phyloP scores from a whole-genome alignment of 2,888 invertebrate genomes.

The Aphodius sticticus region DNA sequence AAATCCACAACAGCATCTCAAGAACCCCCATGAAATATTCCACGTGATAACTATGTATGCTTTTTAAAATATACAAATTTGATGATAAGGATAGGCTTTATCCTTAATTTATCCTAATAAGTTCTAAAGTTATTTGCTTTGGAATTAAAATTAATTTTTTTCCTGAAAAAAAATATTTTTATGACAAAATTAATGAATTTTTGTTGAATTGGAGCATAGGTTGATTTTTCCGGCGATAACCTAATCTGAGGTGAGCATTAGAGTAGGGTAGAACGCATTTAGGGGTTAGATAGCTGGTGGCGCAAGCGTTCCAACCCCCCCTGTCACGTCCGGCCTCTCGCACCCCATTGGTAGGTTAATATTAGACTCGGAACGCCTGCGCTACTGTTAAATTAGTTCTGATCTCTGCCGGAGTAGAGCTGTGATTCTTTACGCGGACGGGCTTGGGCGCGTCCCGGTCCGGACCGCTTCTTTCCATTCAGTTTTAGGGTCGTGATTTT shows the following conservation, averaged over 20 bases:
- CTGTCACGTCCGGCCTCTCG: conserved; percentile 39
- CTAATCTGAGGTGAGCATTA: conserved; percentile 57
- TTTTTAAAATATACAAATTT: too few relatives aligned
- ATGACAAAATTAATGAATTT: neutral
- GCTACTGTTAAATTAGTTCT: conserved; percentile 38
- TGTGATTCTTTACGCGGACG: conserved; percentile 17
- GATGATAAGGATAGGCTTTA: too few relatives aligned
- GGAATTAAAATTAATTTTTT: too few relatives aligned
- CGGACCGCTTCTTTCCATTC: neutral
- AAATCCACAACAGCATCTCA: too few relatives aligned
- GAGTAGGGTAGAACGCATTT: conserved; percentile 58
- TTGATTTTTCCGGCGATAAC: conserved; percentile 55
- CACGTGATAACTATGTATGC: too few relatives aligned
- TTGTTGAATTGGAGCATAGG: neutral
- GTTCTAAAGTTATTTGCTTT: too few relatives aligned
- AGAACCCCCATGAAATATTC: too few relatives aligned
- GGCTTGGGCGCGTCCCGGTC: neutral
- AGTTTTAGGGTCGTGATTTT: neutral
- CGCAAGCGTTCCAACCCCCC: conserved; percentile 48
- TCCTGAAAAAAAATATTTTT: too few relatives aligned
- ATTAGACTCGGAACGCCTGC: conserved; percentile 48
- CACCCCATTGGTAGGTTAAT: conserved; percentile 48
- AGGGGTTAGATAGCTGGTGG: conserved; percentile 50
- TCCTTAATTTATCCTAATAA: too few relatives aligned
- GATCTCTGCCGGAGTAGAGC: conserved; percentile 17